Conservation (phyloP, 2,888 invertebrate species). For the Meteorus cinctellus region DNA sequence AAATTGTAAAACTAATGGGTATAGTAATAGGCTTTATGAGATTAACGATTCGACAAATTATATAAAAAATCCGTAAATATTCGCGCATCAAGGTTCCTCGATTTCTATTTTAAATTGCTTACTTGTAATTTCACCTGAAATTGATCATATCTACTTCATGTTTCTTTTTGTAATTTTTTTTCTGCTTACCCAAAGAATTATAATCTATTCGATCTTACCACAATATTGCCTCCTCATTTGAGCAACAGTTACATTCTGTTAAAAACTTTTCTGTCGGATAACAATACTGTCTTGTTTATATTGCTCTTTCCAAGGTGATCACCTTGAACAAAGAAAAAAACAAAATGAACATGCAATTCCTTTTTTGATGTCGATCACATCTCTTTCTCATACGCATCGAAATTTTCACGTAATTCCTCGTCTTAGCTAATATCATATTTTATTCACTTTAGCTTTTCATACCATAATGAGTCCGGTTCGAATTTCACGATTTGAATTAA, state of each 20-base stretch:
- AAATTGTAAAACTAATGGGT: background rate
- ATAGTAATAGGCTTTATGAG: background rate
- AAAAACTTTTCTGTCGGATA: background rate
- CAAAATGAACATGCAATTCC: background rate
- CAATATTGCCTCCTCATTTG: background rate
- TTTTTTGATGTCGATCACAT: background rate
- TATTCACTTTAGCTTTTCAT: conserved; percentile 12
- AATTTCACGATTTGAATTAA: background rate
- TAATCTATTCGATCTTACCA: background rate
- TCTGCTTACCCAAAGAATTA: background rate
- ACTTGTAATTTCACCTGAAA: conserved; percentile 27
- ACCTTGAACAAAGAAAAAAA: background rate
- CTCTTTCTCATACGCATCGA: background rate
- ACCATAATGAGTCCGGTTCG: background rate
- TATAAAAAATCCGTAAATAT: conserved; percentile 24
- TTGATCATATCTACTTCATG: conserved; percentile 30
- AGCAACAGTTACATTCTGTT: background rate
- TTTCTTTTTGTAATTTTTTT: background rate
- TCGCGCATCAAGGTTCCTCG: conserved; percentile 26
- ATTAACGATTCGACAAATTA: background rate
- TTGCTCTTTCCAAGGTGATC: background rate
- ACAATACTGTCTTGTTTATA: conserved; percentile 3
- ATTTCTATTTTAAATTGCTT: conserved; percentile 41
- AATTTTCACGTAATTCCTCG: background rate
- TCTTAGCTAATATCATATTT: background rate